Percentiles rank a stretch among this genome's conserved stretches.
These are phyloP conservation scores for Watsonalla binaria DNA, from an alignment of 2,888 invertebrate species.

Conservation along the genomic window DNA sequence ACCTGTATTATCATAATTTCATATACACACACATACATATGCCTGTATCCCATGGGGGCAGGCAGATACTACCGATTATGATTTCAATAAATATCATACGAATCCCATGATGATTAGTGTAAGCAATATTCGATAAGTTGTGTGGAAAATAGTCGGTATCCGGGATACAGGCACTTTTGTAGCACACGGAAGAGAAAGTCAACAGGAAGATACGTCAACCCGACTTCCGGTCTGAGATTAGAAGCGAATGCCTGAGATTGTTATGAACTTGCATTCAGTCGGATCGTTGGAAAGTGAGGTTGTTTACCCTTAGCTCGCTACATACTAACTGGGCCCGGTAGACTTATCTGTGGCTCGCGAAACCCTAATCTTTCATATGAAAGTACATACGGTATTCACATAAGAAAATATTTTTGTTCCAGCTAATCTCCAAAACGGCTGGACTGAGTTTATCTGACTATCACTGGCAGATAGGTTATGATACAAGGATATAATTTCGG, in stretches of 20 bases:
- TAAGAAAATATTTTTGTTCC: too few relatives aligned
- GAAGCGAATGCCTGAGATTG: neutral
- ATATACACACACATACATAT: neutral
- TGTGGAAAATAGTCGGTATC: conserved; percentile 22
- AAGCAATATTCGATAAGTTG: conserved; percentile 4
- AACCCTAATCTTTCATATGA: too few relatives aligned
- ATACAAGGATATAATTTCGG: too few relatives aligned
- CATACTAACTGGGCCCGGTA: too few relatives aligned
- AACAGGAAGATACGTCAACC: conserved; percentile 13
- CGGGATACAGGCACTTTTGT: conserved; percentile 37
- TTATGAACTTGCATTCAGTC: neutral
- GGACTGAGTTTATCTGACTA: too few relatives aligned
- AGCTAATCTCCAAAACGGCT: too few relatives aligned
- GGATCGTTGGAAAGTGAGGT: neutral
- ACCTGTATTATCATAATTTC: neutral
- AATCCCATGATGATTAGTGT: neutral
- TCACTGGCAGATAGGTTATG: too few relatives aligned
- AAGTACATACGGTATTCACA: too few relatives aligned
- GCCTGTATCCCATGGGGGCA: too few relatives aligned
- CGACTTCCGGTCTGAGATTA: conserved; percentile 6
- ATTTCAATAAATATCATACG: too few relatives aligned
- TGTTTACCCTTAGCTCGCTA: neutral
- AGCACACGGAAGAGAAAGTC: conserved; percentile 47
- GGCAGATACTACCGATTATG: too few relatives aligned
- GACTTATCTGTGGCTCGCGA: too few relatives aligned